Conservation (phyloP, 2,888 invertebrate genomes). For the Philereme vetulata region DNA sequence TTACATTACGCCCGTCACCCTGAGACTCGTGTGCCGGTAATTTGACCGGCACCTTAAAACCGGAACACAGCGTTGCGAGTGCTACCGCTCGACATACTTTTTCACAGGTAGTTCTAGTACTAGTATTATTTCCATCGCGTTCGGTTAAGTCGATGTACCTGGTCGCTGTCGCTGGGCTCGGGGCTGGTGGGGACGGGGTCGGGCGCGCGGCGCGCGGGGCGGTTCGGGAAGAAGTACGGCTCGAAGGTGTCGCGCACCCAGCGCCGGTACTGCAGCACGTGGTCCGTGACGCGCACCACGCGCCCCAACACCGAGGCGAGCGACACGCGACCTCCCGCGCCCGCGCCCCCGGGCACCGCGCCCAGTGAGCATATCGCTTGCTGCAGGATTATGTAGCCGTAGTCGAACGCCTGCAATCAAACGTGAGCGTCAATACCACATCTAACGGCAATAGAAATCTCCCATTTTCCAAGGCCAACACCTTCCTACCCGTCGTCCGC, state of each 20-base stretch:
- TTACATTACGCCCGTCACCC: no score
- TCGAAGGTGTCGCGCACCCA: conserved; percentile 78
- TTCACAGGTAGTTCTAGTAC: no score
- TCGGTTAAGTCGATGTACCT: conserved; percentile 10
- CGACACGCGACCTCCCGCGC: conserved; percentile 86
- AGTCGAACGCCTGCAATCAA: conserved; percentile 93
- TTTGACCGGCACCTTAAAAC: no score
- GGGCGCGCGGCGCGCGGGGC: conserved; percentile 37
- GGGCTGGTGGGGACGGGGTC: conserved; percentile 29
- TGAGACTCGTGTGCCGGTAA: no score
- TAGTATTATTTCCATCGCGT: no score
- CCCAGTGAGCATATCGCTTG: conserved; percentile 84
- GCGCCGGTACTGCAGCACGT: conserved; percentile 88
- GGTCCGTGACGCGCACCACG: conserved; percentile 96
- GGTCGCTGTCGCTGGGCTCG: conserved; percentile 27
- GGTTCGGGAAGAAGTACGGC: conserved; percentile 71
- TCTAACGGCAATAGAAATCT: no score
- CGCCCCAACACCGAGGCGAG: conserved; percentile 91
- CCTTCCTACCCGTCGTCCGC: no score
- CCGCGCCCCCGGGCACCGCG: conserved; percentile 88
- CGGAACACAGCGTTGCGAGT: no score
- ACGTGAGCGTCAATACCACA: no score
- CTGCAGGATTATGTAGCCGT: conserved; percentile 94
- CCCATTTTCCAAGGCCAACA: no score
- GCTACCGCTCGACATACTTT: no score